Base-by-base conservation (phyloP, 2,888 invertebrate species). In the Salticus scenicus region DNA sequence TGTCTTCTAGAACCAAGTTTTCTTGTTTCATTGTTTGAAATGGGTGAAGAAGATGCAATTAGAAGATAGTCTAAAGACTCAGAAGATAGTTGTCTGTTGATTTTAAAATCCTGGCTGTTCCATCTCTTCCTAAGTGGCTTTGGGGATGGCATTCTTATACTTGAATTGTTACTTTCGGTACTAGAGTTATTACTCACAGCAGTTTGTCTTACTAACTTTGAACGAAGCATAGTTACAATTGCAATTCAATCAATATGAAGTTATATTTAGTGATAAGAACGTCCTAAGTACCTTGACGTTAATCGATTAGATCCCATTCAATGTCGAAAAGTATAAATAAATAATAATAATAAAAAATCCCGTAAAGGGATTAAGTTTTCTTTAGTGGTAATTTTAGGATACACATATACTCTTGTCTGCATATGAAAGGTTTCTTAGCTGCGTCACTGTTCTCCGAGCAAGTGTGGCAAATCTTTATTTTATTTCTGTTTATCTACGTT, bases 311-410 rank as follows among this genome's bases (percentile, higher is more conserved):
- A 71, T 57, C 69, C 37, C 69, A 33, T 41, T n/a, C 31, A 24
- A 37, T 69, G 17, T 12, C 24, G 7, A 33, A 20, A 33, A 20
- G n/a, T n/a, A n/a, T n/a, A n/a, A n/a, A n/a, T n/a, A n/a, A n/a
- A n/a, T 12, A 12, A 17, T 37, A 24, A 20, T 30, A 69, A 31
- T 17, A 41, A 41, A 24, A 41, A 37, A 37, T 57, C 12, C 33
- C 37, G 47, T 83, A 83, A 83, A 51, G 51, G 67, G 83, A 83
- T 83, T 83, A 83, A 17, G 64, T 64, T 83, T 83, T 72, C 76
- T 83, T 37, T 72, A 71, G 17, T 69, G 67, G 83, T 83, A 77
- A 77, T 4, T 37, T 37, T 7, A n/a, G n/a, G n/a, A n/a, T n/a
- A 37, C 37, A 82, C 82, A 75, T 70, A 75, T 81, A 74, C 74